Base-by-base conservation (phyloP, 2,113 vertebrate species). In the Pteruthius melanotis region DNA sequence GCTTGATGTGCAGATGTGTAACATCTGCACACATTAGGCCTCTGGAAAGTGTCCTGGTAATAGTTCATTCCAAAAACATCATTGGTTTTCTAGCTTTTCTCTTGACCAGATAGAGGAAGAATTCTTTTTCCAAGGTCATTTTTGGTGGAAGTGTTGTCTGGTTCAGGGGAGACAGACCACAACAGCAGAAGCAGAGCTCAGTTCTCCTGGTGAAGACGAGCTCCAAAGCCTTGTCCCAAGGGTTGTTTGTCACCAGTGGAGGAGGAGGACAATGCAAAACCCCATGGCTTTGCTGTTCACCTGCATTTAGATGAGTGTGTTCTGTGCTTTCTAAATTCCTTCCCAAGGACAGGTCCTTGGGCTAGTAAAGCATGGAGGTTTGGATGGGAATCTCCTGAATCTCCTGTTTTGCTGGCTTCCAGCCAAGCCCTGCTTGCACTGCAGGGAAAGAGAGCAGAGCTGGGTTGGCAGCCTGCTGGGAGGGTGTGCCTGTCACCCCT, bases 1-100 rank as follows among this genome's bases (percentile, higher is more conserved):
- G 59, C 70, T 83, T 85, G 39, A 26, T 66, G 22, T 94, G 85
- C 95, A 96, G 95, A 95, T 95, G 96, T 91, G 35, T 28, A 54
- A 93, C 96, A 97, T 93, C 95, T 95, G 94, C 37, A 16, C 63
- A 59, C 64, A 59, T 83, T 22, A 78, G 82, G 84, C 78, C 68
- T 83, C 79, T 93, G 92, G 87, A 88, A 93, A 90, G 54, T 76
- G 68, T 94, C 75, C 90, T 91, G 59, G 59, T 66, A 71, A 75
- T 60, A 20, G 63, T 17, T 90, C 71, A 53, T 93, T 95, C 93
- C 80, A 95, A 65, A 94, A 82, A 37, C 64, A 24, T 63, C 54
- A 18, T 31, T 97, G 90, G 66, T 66, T 90, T 92, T 54, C 39
- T 70, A 83, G 75, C 82, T 79, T 90, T 83, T 47, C 79, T 90